Base-by-base conservation (phyloP, 2,797 vertebrate genomes). In the Dendrocincla tyrannina region DNA sequence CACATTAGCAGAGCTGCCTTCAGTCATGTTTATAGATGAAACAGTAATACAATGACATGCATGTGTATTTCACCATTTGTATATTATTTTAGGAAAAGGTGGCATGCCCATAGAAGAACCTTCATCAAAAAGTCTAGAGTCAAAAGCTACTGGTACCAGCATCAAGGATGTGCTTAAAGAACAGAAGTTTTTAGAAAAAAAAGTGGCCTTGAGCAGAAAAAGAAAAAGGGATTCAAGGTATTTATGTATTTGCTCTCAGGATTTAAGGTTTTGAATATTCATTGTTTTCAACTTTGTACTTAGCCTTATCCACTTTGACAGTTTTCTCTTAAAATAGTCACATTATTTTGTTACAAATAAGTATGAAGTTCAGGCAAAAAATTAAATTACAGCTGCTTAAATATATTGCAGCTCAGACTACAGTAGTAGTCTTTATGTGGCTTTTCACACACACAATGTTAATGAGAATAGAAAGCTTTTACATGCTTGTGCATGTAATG, bases 141-240 rank as follows among this genome's bases (percentile, higher is more conserved):
- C 93, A 39, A 98, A 98, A 97, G 39, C 88, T 83, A 68, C 95
- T 80, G 88, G 96, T 77, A 80, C 98, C 53, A 98, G 98, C 93
- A 99, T 98, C 83, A 99, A 99, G 96, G 99, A 99, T 94, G 99
- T 98, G 35, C 98, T 99, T 80, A 99, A 99, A 97, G 99, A 99
- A 95, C 98, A 98, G 93, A 99, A 99, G 89, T 98, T 99, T 97
- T 98, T 99, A 96, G 99, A 99, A 97, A 99, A 99, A 93, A 99
- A 99, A 96, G 99, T 99, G 96, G 99, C 99, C 32, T 97, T 99
- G 89, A 99, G 98, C 97, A 98, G 98, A 95, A 99, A 98, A 98
- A 98, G 99, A 95, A 99, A 98, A 92, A 98, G 98, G 85, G 98
- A 99, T 95, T 98, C 98, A 22, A 98, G 99, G 99, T 99, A 97